Conservation (phyloP, 2,888 invertebrate genomes). For the Mesorhabditis sp. region DNA sequence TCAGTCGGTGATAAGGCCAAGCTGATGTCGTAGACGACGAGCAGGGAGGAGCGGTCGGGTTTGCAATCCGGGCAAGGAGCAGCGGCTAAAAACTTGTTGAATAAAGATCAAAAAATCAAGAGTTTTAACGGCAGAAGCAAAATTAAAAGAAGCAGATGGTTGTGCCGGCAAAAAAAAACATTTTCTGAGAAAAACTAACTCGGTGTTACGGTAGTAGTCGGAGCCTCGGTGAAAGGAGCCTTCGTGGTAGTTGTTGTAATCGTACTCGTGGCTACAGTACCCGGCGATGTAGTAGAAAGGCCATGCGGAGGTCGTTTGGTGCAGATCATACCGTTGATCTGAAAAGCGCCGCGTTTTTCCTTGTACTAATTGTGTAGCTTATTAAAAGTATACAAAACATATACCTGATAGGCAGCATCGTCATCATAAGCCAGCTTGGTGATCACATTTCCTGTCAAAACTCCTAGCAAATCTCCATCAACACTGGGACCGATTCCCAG, state of each 20-base stretch:
- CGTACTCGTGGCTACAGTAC: neutral
- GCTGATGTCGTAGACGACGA: neutral
- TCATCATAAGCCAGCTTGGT: neutral
- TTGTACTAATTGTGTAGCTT: neutral
- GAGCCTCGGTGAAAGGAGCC: neutral
- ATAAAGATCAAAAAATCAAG: neutral
- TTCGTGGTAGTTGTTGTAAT: neutral
- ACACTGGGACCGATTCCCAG: neutral
- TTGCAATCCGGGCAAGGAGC: neutral
- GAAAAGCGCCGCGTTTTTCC: neutral
- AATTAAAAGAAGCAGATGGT: neutral
- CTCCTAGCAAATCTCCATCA: conserved; percentile 1
- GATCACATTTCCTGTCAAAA: neutral
- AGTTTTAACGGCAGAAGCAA: neutral
- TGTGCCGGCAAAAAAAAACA: neutral
- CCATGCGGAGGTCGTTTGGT: neutral
- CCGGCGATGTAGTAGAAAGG: neutral
- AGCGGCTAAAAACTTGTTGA: neutral
- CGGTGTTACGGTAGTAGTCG: neutral
- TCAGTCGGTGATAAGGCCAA: neutral
- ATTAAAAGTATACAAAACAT: no score
- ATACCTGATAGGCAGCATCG: neutral
- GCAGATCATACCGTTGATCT: neutral
- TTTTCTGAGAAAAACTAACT: neutral
- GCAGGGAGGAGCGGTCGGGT: neutral